Base-by-base conservation (phyloP, 92 coral and sea anemone genomes). In the Heliopora coerulea region DNA sequence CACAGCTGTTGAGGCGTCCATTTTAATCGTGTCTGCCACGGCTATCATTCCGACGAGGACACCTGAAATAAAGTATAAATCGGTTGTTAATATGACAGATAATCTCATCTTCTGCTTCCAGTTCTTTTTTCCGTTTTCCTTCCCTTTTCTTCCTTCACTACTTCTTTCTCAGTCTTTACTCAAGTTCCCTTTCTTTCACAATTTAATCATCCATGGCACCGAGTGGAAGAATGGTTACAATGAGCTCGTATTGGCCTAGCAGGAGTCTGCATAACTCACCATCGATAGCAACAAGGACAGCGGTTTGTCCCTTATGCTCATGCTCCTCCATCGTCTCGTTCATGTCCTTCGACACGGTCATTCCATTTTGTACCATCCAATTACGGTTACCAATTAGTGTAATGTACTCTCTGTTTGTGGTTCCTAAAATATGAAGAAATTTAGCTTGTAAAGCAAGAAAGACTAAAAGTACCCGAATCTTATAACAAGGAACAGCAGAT, bases 21-120 rank as follows among this genome's bases (percentile, higher is more conserved):
- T 75, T 75, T 95, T 95, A 1, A 95, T 91, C 9, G 95, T 90
- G 83, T 95, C 99, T 0, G 99, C 99, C 8, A 95, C 99, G 23
- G 99, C 99, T 90, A 95, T 90, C 99, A 95, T 95, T 0, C 87
- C 99, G 30, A 95, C 96, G 44, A 95, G 78, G 3, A 63, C 70
- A 62, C 89, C 99, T 95, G 52, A 27, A 21, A 59, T 10, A 65
- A 46, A 46, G n/a, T 2, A 4, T 11, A 37, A 4, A 37, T 37
- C 42, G 11, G 6, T 4, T 37, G 15, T 8, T 8, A 37, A 37
- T 4, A 37, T 12, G 5, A 5, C 42, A 37, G 6, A 61, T 33
- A 26, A 61, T 6, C 12, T 5, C 18, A 37, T 37, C 12, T 37
- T 37, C 42, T 37, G n/a, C n/a, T n/a, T n/a, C n/a, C n/a, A n/a